phyloP scores from a whole-genome alignment of 1,140 invertebrate genomes.

The Caenorhabditis briggsae region DNA sequence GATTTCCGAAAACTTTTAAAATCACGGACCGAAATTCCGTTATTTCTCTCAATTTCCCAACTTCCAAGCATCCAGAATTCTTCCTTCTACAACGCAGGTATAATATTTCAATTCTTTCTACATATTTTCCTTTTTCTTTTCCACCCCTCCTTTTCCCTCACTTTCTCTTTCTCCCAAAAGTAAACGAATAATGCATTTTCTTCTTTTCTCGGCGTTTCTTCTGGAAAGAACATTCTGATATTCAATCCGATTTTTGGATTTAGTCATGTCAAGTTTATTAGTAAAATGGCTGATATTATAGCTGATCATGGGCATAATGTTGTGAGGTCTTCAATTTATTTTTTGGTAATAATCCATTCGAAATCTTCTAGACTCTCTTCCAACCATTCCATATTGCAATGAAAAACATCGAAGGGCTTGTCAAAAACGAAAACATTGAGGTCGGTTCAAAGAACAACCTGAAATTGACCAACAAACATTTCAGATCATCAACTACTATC shows the following conservation, averaged over 20 bases:
- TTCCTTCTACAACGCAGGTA: no score
- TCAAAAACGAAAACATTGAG: conserved; percentile 6
- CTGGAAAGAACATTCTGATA: conserved; percentile 2
- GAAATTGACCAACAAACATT: no score
- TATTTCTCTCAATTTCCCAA: no score
- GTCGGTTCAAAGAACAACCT: neutral
- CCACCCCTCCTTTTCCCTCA: no score
- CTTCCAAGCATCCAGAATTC: no score
- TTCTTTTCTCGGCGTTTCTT: neutral
- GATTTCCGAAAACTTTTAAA: no score
- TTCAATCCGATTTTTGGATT: conserved; percentile 42
- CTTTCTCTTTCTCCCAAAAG: no score
- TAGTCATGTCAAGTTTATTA: conserved; percentile 34
- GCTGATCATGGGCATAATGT: conserved; percentile 38
- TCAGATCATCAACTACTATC: no score
- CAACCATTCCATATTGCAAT: neutral
- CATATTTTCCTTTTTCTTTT: no score
- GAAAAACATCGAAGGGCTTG: neutral
- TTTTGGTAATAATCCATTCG: neutral
- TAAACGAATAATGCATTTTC: no score
- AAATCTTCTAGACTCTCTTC: neutral
- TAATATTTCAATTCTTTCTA: no score
- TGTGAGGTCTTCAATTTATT: neutral
- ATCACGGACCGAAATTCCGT: no score
- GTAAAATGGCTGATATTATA: conserved; percentile 15